Evolutionary conservation across 2,888 invertebrate species (phyloP).

Genomic region (Tetragnatha montana): DNA sequence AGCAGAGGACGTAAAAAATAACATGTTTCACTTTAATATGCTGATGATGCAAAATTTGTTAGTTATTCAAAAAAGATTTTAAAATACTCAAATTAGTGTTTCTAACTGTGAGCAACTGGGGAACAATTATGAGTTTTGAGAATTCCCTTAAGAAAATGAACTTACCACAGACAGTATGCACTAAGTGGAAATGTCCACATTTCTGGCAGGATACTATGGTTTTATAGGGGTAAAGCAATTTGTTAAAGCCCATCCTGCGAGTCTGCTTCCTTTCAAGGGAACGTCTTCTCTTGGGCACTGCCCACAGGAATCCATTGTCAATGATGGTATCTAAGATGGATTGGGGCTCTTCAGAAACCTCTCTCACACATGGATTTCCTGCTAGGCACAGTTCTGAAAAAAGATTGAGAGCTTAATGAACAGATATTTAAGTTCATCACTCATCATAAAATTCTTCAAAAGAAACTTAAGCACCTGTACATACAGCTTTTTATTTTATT

Average conservation of each 20-base stretch:
- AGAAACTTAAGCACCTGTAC: not conserved
- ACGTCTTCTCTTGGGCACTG: slow-evolving; percentile 87
- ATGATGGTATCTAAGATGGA: slow-evolving; percentile 70
- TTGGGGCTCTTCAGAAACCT: no score
- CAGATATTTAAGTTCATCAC: not conserved
- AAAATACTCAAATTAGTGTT: no score
- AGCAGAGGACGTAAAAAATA: no score
- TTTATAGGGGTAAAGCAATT: slow-evolving; percentile 83
- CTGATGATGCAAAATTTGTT: no score
- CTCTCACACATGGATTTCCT: not conserved
- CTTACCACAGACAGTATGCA: slow-evolving; percentile 87
- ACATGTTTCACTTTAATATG: no score
- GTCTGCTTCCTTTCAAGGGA: slow-evolving; percentile 85
- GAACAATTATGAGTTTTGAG: no score
- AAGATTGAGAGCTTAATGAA: not conserved
- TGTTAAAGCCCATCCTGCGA: slow-evolving; percentile 85
- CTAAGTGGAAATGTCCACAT: slow-evolving; percentile 90
- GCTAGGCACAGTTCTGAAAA: slow-evolving; percentile 46
- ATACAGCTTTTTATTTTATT: no score
- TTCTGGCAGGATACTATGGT: slow-evolving; percentile 85
- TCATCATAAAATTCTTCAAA: not conserved
- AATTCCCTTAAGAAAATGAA: not conserved
- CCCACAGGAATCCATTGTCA: slow-evolving; percentile 85
- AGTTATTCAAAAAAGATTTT: no score
- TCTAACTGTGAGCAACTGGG: no score